These are phyloP conservation scores for Phortica variegata DNA, from an alignment of 1,140 invertebrate species.

Conservation along the genomic window DNA sequence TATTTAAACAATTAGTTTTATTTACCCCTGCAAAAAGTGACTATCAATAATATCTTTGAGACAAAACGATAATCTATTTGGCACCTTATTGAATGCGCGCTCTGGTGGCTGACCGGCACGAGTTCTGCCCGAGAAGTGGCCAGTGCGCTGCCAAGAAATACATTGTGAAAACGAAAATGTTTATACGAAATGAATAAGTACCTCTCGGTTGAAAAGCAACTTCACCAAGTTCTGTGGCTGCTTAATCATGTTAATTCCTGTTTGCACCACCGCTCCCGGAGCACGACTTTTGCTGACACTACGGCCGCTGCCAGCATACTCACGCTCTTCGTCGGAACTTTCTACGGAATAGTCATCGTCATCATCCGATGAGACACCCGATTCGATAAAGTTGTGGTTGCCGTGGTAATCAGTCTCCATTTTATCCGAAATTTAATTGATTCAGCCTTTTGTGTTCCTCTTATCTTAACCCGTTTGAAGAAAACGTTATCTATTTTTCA, in stretches of 20 bases:
- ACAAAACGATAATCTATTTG: slow-evolving; percentile 63
- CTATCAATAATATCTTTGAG: slow-evolving; percentile 63
- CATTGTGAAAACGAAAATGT: neutral
- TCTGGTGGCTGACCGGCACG: slow-evolving; percentile 33
- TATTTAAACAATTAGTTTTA: neutral
- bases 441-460: slow-evolving; percentile 36
- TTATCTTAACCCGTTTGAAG: neutral
- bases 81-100: slow-evolving; percentile 62
- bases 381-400: slow-evolving; percentile 33
- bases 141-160: slow-evolving; percentile 32
- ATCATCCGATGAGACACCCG: slow-evolving; percentile 45
- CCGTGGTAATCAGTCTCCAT: slow-evolving; percentile 39
- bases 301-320: slow-evolving; percentile 22
- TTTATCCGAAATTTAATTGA: slow-evolving; percentile 20
- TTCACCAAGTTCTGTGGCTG: slow-evolving; percentile 34
- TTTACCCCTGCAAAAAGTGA: slow-evolving; percentile 53
- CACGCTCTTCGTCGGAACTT: slow-evolving; percentile 43
- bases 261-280: neutral
- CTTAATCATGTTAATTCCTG: neutral
- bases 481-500: too few relatives aligned
- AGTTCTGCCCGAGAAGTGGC: slow-evolving; percentile 33
- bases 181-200: slow-evolving; percentile 8
- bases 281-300: slow-evolving; percentile 17
- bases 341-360: slow-evolving; percentile 43
- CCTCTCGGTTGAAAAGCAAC: slow-evolving; percentile 46